phyloP scores from a whole-genome alignment of 1,140 invertebrate genomes.

The Paraescarpia echinospica region DNA sequence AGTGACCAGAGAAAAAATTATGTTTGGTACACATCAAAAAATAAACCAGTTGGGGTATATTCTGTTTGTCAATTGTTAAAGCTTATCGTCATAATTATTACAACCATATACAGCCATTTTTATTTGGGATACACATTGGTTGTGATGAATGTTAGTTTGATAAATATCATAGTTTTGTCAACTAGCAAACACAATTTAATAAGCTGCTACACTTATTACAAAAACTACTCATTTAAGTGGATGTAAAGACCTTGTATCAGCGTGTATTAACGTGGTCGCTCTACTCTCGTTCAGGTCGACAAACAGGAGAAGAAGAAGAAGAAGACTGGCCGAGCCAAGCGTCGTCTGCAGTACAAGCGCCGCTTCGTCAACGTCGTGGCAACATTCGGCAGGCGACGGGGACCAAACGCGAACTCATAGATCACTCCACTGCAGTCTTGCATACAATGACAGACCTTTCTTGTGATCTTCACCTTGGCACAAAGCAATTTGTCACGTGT shows the following conservation, averaged over 20 bases:
- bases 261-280: not conserved
- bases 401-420: conserved; percentile 73
- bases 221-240: not conserved
- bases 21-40: not conserved
- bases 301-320: conserved; percentile 99
- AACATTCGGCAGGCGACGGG: conserved; percentile 85
- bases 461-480: not conserved
- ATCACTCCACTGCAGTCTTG: not conserved
- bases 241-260: not conserved
- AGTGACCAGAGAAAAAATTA: not conserved
- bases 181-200: not conserved
- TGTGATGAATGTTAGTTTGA: no score
- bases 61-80: no score
- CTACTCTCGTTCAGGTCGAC: conserved; percentile 70
- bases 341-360: conserved; percentile 97
- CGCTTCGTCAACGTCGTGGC: conserved; percentile 96
- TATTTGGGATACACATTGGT: not conserved
- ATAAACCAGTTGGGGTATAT: not conserved
- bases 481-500: not conserved
- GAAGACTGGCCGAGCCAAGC: conserved; percentile 97
- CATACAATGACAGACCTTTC: not conserved
- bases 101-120: not conserved
- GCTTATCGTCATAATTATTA: not conserved
- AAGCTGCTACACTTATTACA: not conserved
- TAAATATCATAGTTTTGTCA: not conserved